A percentile compares a stretch with the other conserved stretches of the same genome.
Conservation (phyloP, 2,797 vertebrate species). For the Eupleurogrammus muticus region DNA sequence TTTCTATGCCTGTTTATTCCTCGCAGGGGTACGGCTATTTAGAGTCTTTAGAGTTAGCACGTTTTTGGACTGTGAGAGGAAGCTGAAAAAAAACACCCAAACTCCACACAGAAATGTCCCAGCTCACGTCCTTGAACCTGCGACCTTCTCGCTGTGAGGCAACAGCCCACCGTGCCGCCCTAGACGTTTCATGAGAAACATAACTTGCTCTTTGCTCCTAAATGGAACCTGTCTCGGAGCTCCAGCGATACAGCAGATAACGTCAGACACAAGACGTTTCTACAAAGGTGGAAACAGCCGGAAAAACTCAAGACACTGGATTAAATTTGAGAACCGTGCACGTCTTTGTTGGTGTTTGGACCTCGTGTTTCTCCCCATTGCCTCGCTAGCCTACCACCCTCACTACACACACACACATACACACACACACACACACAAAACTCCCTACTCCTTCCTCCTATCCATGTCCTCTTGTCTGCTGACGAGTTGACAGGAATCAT, state of each 20-base stretch:
- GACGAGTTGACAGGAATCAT: conserved; percentile 39
- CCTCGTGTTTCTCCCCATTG: conserved; percentile 27
- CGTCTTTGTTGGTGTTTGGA: conserved; percentile 37
- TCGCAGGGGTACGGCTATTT: too few relatives aligned
- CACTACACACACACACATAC: conserved; percentile 9
- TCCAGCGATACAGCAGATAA: neutral
- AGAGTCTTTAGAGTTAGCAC: too few relatives aligned
- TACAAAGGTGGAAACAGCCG: conserved; percentile 1
- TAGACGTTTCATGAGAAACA: too few relatives aligned
- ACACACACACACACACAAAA: neutral
- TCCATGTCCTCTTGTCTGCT: conserved; percentile 31
- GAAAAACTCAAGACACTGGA: conserved; percentile 3
- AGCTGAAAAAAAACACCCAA: too few relatives aligned
- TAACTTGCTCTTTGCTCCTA: neutral
- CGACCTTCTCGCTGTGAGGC: too few relatives aligned
- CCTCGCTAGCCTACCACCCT: neutral
- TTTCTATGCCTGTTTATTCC: too few relatives aligned
- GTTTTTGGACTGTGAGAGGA: too few relatives aligned
- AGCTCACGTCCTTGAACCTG: too few relatives aligned
- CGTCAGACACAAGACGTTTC: neutral
- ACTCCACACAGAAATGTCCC: too few relatives aligned
- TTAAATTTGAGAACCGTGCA: conserved; percentile 34
- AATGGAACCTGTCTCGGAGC: neutral
- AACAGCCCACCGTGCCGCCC: too few relatives aligned
- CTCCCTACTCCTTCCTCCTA: conserved; percentile 5